Evolutionary conservation across 2,113 vertebrate genomes (phyloP).

Genomic region (Lagenorhynchus albirostris): DNA sequence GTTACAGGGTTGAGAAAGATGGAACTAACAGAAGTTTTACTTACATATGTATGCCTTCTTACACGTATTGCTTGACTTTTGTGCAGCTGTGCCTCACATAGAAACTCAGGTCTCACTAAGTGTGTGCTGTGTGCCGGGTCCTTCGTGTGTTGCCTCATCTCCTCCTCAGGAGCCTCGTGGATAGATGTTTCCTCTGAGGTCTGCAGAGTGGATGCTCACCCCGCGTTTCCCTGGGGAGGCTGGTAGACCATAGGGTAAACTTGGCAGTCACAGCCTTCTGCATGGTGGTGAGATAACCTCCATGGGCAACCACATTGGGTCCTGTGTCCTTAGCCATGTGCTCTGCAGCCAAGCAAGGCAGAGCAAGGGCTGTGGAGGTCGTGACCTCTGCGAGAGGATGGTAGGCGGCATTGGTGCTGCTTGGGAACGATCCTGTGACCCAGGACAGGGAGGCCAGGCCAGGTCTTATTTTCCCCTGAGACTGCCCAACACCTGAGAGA

Average conservation of each 20-base stretch:
- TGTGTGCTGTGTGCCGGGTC: not conserved
- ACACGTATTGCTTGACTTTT: not conserved
- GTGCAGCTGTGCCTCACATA: not conserved
- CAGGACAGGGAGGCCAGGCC: not conserved
- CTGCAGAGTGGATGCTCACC: not conserved
- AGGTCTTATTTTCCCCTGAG: not conserved
- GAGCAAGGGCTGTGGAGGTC: not conserved
- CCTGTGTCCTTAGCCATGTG: not conserved
- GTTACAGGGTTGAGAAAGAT: not conserved
- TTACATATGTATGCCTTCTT: not conserved
- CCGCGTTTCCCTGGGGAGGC: not conserved
- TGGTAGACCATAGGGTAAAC: not conserved
- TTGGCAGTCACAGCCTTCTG: not conserved
- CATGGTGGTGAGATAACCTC: not conserved
- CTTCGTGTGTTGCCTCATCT: not conserved
- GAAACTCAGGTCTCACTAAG: not conserved
- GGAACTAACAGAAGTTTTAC: not conserved
- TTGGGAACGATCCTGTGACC: not conserved
- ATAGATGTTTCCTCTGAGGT: not conserved
- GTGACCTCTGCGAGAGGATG: not conserved
- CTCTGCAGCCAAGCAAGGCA: not conserved
- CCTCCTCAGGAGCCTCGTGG: not conserved
- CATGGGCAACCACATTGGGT: too few relatives aligned
- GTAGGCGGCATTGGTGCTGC: not conserved
- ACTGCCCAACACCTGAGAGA: not conserved